Evolutionary conservation across 2,888 invertebrate species (phyloP), one percentile per base, ranked within the genome.

Genomic region (Caenorhabditis parvicauda): DNA sequence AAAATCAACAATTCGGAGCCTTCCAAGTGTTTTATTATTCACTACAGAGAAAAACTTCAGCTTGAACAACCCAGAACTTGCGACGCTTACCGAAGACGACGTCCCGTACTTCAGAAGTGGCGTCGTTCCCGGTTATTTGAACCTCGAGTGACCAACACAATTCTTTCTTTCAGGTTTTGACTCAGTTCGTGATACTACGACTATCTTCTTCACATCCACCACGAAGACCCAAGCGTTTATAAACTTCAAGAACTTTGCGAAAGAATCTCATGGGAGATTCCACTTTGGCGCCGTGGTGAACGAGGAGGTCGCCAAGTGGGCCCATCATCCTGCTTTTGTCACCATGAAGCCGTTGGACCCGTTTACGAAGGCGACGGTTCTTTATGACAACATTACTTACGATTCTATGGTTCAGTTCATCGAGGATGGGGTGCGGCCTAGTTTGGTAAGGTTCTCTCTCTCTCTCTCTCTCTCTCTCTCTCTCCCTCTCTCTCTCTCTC

Each of bases 301-400:
- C 1, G 24, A 49, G 17, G 57, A 57, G 3, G 59, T 69, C 1
- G 39, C 50, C 22, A 49, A 55, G 39, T 68, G 68, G 64, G 49
- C 63, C 9, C 43, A 53, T 32, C 52, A 67, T 21, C 70, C 70
- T 1, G 70, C 70, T 1, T 58, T 70, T 7, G 61, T 70, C 38
- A 63, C 67, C 4, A 61, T 65, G 55, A 70, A 70, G 38, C 70
- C 70, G 3, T 17, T 37, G 1, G 70, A 70, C 37, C 27, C 37
- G 22, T 59, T 54, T 32, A 46, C 49, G 0, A 53, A 64, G 47
- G 69, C 66, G 12, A 61, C 61, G 41, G 60, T 63, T 1, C 25
- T 64, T 1, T 50, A 57, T 43, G 46, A 61, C 7, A 61, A 69
- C 25, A 25, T 64, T 12, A 48, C 54, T 12, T 62, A 43, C 27